Evolutionary conservation across 2,113 vertebrate genomes (phyloP).

Genomic region (Salvelinus namaycush): DNA sequence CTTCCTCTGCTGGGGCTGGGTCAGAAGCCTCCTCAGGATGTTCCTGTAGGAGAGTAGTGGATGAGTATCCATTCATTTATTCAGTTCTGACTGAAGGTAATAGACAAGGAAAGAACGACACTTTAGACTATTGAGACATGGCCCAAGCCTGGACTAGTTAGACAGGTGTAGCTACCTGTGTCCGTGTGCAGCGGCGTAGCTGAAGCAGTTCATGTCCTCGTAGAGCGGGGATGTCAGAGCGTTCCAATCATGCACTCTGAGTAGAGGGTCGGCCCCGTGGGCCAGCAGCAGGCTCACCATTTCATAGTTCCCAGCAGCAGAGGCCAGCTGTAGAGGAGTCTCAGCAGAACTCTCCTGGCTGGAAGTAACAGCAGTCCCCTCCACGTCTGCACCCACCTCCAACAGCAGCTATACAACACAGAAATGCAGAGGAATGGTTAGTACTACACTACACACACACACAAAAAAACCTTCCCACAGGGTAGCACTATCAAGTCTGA

Average conservation of each 20-base stretch:
- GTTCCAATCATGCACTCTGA: constrained; percentile 82
- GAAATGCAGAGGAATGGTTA: neutral
- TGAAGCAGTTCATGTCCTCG: constrained; percentile 94
- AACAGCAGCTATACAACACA: constrained; percentile 80
- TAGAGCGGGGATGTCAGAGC: constrained; percentile 84
- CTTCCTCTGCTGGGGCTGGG: constrained; percentile 80
- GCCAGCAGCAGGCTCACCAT: constrained; percentile 86
- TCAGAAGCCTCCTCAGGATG: constrained; percentile 85
- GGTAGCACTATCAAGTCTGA: too few relatives aligned
- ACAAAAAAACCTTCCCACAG: too few relatives aligned
- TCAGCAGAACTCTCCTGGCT: constrained; percentile 83
- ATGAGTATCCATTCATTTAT: neutral
- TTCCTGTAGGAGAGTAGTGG: constrained; percentile 73
- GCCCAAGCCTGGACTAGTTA: too few relatives aligned
- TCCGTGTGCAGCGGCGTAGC: constrained; percentile 91
- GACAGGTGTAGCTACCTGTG: constrained; percentile 87
- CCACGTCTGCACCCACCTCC: constrained; percentile 90
- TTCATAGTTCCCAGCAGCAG: constrained; percentile 92
- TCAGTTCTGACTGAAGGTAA: neutral
- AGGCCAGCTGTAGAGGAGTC: constrained; percentile 91
- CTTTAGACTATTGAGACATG: too few relatives aligned
- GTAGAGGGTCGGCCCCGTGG: constrained; percentile 86
- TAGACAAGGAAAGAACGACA: too few relatives aligned
- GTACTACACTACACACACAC: too few relatives aligned
- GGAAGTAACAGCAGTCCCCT: constrained; percentile 79